These are phyloP conservation scores for Eilema caniola DNA, from an alignment of 2,888 invertebrate species.

Conservation along the genomic window DNA sequence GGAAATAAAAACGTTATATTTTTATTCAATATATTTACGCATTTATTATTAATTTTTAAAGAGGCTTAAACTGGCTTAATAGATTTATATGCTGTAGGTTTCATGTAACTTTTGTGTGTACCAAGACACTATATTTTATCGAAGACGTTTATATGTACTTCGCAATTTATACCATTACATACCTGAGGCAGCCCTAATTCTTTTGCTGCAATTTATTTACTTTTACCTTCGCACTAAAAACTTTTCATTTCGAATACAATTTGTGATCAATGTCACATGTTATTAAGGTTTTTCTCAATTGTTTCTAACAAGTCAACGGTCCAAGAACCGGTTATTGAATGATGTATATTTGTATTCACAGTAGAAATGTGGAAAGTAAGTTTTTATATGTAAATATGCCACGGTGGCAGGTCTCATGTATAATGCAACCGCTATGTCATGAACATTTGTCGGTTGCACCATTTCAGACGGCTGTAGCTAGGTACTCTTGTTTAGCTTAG, in stretches of 20 bases:
- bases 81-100: neutral
- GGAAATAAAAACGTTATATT: neutral
- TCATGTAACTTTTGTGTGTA: neutral
- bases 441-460: conserved; percentile 84
- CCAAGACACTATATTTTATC: neutral
- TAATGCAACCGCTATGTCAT: conserved; percentile 82
- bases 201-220: conserved; percentile 25
- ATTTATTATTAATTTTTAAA: neutral
- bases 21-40: neutral
- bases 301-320: conserved; percentile 59
- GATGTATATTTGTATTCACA: conserved; percentile 49
- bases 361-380: conserved; percentile 56
- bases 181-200: conserved; percentile 28
- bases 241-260: conserved; percentile 31
- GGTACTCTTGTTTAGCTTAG: conserved; percentile 53
- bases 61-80: neutral
- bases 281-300: conserved; percentile 49
- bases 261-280: conserved; percentile 46
- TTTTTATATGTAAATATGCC: conserved; percentile 77
- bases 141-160: neutral
- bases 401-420: conserved; percentile 80
- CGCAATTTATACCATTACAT: neutral
- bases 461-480: conserved; percentile 66
- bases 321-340: conserved; percentile 51
- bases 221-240: conserved; percentile 23